A percentile compares a stretch with the other conserved stretches of the same genome.
phyloP scores from a whole-genome alignment of 2,888 invertebrate genomes.

The Tenthredo scrophulariae region DNA sequence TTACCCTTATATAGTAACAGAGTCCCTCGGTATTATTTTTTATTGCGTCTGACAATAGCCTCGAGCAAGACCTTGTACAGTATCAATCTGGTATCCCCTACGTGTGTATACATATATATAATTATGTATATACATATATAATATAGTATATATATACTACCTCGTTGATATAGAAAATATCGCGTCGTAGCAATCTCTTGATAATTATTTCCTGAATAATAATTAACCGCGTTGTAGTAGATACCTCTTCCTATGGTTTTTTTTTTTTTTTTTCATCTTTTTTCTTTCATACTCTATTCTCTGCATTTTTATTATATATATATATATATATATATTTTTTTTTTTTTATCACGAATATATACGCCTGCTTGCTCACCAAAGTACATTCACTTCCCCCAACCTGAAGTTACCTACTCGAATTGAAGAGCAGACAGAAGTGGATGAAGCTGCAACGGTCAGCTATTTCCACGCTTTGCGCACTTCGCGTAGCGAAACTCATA shows the following conservation, averaged over 20 bases:
- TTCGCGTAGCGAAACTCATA: background rate
- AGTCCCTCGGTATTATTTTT: constrained; percentile 4
- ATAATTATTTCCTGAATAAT: constrained; percentile 11
- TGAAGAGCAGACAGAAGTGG: constrained; percentile 17
- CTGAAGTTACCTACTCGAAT: constrained; percentile 24
- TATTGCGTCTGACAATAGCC: constrained; percentile 9
- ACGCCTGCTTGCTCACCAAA: background rate
- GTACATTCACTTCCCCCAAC: background rate
- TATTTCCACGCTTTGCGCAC: background rate
- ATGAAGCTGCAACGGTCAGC: constrained; percentile 38
- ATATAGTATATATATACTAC: background rate
- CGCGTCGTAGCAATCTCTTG: background rate
- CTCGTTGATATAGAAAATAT: background rate
- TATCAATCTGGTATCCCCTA: background rate
- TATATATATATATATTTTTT: too few relatives aligned
- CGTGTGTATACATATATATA: background rate
- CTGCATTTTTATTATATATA: too few relatives aligned
- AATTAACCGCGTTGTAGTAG: constrained; percentile 9
- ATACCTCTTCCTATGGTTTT: background rate
- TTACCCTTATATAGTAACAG: background rate
- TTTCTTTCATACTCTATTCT: background rate
- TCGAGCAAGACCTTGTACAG: background rate
- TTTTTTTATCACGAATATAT: background rate
- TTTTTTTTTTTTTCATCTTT: background rate
- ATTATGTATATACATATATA: background rate